Conservation (phyloP, 2,888 invertebrate species). For the Drosophila anceps region DNA sequence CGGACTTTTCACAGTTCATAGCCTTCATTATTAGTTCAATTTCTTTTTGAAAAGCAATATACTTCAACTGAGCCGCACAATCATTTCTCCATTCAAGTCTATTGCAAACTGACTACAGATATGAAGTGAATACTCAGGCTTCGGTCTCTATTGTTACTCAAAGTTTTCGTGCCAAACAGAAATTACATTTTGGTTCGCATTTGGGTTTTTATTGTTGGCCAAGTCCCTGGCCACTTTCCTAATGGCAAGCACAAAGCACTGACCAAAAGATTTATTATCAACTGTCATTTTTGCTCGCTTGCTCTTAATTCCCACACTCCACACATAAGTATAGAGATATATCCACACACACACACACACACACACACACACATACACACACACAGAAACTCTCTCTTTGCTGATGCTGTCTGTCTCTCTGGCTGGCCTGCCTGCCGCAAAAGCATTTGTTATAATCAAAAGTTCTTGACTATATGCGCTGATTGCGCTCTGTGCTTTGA, state of each 20-base stretch:
- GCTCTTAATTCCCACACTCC: slow-evolving; percentile 22
- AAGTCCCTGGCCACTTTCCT: slow-evolving; percentile 52
- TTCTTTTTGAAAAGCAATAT: neutral
- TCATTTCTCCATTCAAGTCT: neutral
- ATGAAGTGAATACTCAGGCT: slow-evolving; percentile 12
- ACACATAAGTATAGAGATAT: slow-evolving; percentile 6
- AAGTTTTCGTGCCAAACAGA: slow-evolving; percentile 69
- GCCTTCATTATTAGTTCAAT: neutral
- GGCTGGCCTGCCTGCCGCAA: slow-evolving; percentile 15
- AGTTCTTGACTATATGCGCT: slow-evolving; percentile 68
- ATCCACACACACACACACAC: neutral
- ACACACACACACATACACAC: neutral
- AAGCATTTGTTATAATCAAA: slow-evolving; percentile 79
- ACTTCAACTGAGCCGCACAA: neutral
- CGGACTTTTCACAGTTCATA: neutral
- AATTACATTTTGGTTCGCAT: slow-evolving; percentile 64
- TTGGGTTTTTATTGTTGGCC: slow-evolving; percentile 64
- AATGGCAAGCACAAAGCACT: slow-evolving; percentile 64
- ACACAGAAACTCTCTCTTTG: neutral
- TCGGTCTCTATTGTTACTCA: slow-evolving; percentile 20
- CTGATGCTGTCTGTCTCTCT: slow-evolving; percentile 30
- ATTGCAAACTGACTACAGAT: neutral
- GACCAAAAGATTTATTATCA: slow-evolving; percentile 79
- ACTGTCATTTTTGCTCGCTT: slow-evolving; percentile 63
- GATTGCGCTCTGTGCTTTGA: slow-evolving; percentile 68